Evolutionary conservation across 2,797 vertebrate species (phyloP).

Genomic region (Poeciliopsis presidionis): DNA sequence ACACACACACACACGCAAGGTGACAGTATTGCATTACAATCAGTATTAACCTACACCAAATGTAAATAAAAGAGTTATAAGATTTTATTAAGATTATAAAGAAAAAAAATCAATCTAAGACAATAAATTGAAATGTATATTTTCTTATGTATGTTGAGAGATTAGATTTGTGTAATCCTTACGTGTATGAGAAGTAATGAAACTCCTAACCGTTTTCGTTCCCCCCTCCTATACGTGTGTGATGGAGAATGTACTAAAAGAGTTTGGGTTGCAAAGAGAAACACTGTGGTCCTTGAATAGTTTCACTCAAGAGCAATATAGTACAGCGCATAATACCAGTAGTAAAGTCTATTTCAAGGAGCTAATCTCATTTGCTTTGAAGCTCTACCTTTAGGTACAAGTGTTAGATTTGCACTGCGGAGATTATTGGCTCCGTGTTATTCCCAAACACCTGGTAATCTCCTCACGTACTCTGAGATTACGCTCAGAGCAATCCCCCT

Average conservation of each 20-base stretch:
- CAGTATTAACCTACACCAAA: constrained; percentile 78
- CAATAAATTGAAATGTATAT: constrained; percentile 77
- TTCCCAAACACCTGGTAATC: constrained; percentile 52
- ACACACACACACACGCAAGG: constrained; percentile 18
- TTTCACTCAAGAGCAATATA: constrained; percentile 78
- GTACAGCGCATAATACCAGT: constrained; percentile 45
- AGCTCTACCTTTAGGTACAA: constrained; percentile 61
- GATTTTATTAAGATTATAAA: constrained; percentile 72
- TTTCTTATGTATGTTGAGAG: constrained; percentile 74
- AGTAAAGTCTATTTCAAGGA: constrained; percentile 50
- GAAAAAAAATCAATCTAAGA: constrained; percentile 30
- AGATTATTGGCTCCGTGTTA: constrained; percentile 58
- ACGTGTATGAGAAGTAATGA: constrained; percentile 67
- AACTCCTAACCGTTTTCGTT: constrained; percentile 65
- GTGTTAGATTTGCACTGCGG: constrained; percentile 59
- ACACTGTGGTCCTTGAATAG: constrained; percentile 80
- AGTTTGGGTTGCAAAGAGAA: constrained; percentile 72
- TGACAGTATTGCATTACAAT: constrained; percentile 77
- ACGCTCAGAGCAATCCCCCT: constrained; percentile 35
- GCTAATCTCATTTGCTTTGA: constrained; percentile 58
- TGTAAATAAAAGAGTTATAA: constrained; percentile 75
- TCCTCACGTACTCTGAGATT: constrained; percentile 58
- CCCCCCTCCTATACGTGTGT: constrained; percentile 70
- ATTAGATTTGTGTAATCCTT: constrained; percentile 64
- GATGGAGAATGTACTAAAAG: constrained; percentile 76